Conservation (phyloP, 2,888 invertebrate species). For the Melanostoma mellinum region DNA sequence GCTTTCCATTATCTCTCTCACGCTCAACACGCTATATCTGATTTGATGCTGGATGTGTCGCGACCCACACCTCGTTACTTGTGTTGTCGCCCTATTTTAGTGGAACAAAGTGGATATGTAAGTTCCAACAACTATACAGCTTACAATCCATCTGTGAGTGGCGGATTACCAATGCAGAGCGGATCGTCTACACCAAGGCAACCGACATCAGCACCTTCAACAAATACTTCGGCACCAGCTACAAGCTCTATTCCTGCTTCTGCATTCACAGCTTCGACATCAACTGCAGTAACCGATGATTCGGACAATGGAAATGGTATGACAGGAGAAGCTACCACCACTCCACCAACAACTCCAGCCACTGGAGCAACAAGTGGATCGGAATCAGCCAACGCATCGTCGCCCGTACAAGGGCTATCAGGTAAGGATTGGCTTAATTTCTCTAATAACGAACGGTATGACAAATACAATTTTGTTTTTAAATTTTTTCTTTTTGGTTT, state of each 20-base stretch:
- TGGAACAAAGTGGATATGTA: conserved; percentile 85
- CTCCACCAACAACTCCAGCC: conserved; percentile 55
- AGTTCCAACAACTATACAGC: conserved; percentile 79
- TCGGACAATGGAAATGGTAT: conserved; percentile 42
- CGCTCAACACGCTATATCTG: conserved; percentile 94
- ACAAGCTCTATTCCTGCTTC: conserved; percentile 60
- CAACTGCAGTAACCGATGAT: conserved; percentile 56
- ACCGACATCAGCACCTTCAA: conserved; percentile 65
- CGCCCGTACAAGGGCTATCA: conserved; percentile 51
- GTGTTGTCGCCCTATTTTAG: conserved; percentile 87
- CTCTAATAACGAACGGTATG: background rate
- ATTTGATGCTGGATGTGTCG: conserved; percentile 89
- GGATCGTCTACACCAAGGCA: conserved; percentile 69
- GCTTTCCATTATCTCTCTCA: conserved; percentile 93
- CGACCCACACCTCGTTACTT: conserved; percentile 87
- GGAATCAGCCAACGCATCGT: conserved; percentile 31
- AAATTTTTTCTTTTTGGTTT: background rate
- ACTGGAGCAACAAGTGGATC: conserved; percentile 29
- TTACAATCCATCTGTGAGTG: conserved; percentile 64
- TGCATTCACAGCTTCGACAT: conserved; percentile 69
- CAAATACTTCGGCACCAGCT: conserved; percentile 72
- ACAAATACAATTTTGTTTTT: background rate
- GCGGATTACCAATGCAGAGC: conserved; percentile 47
- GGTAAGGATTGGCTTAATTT: conserved; percentile 21
- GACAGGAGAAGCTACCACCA: conserved; percentile 41